Conservation (phyloP, 2,888 invertebrate species). For the Alloplasta piceator region DNA sequence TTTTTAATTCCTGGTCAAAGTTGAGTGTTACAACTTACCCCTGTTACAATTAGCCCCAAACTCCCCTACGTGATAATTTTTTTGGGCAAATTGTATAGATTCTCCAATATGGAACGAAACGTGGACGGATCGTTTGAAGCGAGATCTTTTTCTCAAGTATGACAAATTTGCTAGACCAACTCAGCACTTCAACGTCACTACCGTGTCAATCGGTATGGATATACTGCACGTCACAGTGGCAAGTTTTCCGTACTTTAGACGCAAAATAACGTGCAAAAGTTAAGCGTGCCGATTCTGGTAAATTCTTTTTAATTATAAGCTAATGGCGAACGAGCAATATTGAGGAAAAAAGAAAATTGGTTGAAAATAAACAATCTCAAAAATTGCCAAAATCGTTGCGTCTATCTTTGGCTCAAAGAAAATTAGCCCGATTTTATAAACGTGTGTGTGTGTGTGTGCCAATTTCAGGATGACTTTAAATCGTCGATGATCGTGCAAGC, state of each 20-base stretch:
- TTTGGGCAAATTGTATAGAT: constrained; percentile 62
- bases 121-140: constrained; percentile 85
- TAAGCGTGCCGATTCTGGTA: neutral
- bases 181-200: constrained; percentile 84
- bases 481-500: constrained; percentile 86
- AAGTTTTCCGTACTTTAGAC: constrained; percentile 27
- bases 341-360: no score
- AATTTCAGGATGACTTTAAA: constrained; percentile 85
- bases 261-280: no score
- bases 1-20: no score
- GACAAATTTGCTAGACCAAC: constrained; percentile 85
- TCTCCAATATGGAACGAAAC: constrained; percentile 85
- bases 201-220: constrained; percentile 85
- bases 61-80: no score
- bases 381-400: neutral
- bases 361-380: constrained; percentile 1
- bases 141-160: constrained; percentile 85
- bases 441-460: neutral
- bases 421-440: no score
- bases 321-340: no score
- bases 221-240: constrained; percentile 87
- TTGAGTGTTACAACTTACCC: no score
- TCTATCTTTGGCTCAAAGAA: no score
- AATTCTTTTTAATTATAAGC: no score
- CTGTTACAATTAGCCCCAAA: no score